Conservation (phyloP, 2,113 vertebrate species). For the Vireo altiloquus region DNA sequence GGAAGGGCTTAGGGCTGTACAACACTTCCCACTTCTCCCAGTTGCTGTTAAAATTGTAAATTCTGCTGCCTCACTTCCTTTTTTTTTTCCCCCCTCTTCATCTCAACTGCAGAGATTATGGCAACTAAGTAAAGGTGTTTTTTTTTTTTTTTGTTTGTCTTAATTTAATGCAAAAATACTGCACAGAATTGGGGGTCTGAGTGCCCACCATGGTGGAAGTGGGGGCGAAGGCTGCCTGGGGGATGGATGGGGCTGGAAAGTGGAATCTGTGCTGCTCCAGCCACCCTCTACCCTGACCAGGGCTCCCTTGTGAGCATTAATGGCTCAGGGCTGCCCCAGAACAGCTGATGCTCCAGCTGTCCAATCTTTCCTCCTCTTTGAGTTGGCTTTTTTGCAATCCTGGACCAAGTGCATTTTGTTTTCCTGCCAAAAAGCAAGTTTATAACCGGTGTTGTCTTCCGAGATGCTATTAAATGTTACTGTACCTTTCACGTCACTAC, state of each 20-base stretch:
- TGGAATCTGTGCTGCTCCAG: neutral
- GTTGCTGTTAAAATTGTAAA: conserved; percentile 25
- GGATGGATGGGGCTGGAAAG: neutral
- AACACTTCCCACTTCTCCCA: neutral
- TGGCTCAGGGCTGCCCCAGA: conserved; percentile 4
- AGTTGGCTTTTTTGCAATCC: conserved; percentile 29
- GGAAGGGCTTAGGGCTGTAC: neutral
- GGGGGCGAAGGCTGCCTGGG: neutral
- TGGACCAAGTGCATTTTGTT: conserved; percentile 68
- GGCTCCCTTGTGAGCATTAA: neutral
- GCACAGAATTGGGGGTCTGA: neutral
- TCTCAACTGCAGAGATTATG: neutral
- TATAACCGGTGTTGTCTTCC: conserved; percentile 56
- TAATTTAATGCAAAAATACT: conserved; percentile 45
- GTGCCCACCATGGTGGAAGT: neutral
- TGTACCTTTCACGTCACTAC: neutral
- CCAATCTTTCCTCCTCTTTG: neutral
- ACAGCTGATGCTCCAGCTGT: conserved; percentile 16
- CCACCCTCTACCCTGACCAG: rapidly evolving
- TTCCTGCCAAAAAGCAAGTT: conserved; percentile 66
- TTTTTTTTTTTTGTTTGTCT: neutral
- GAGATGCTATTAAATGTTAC: conserved; percentile 71
- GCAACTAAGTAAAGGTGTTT: neutral
- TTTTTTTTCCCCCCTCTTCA: neutral
- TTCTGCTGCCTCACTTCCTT: conserved; percentile 19